Percentiles rank a stretch among this genome's conserved stretches.
These are phyloP conservation scores for Nemopilema nomurai DNA, from an alignment of 30 jellyfish, hydroid and myxozoan genomes.

Conservation along the genomic window DNA sequence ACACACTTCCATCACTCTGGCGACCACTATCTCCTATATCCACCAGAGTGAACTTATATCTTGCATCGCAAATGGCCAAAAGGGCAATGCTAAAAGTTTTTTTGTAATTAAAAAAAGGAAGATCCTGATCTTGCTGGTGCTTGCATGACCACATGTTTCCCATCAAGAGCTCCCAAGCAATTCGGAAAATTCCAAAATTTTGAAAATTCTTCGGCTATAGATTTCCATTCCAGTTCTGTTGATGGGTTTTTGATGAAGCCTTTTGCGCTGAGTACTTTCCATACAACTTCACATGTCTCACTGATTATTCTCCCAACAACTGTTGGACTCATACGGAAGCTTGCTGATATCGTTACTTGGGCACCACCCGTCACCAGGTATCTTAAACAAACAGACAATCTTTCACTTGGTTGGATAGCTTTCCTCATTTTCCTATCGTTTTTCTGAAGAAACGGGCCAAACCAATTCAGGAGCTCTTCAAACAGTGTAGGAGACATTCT, in stretches of 20 bases:
- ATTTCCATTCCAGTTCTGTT: constrained; percentile 36
- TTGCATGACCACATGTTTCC: constrained; percentile 46
- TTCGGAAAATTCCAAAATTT: constrained; percentile 39
- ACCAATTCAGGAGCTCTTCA: constrained; percentile 40
- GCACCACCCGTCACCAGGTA: constrained; percentile 60
- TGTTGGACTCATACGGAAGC: constrained; percentile 61
- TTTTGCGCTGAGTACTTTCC: constrained; percentile 24
- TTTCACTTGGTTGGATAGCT: constrained; percentile 49
- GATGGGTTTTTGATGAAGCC: constrained; percentile 32
- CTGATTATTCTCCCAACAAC: constrained; percentile 50
- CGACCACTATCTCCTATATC: constrained; percentile 60
- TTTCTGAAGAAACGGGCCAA: constrained; percentile 41
- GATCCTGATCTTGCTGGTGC: constrained; percentile 33
- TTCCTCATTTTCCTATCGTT: constrained; percentile 55
- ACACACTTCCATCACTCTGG: constrained; percentile 66
- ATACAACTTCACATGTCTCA: constrained; percentile 26
- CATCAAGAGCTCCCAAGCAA: constrained; percentile 47
- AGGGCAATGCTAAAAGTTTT: constrained; percentile 44
- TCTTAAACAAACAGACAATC: constrained; percentile 55
- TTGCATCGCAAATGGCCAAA: constrained; percentile 22
- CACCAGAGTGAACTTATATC: constrained; percentile 10
- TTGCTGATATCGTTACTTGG: constrained; percentile 47
- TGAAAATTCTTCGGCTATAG: constrained; percentile 4
- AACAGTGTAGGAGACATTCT: constrained; percentile 55
- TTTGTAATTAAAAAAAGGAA: constrained; percentile 21